Evolutionary conservation across 37 sponge, comb jelly and placozoan genomes (phyloP), one percentile per base, ranked within the genome.

Genomic region (Geodia barretti): DNA sequence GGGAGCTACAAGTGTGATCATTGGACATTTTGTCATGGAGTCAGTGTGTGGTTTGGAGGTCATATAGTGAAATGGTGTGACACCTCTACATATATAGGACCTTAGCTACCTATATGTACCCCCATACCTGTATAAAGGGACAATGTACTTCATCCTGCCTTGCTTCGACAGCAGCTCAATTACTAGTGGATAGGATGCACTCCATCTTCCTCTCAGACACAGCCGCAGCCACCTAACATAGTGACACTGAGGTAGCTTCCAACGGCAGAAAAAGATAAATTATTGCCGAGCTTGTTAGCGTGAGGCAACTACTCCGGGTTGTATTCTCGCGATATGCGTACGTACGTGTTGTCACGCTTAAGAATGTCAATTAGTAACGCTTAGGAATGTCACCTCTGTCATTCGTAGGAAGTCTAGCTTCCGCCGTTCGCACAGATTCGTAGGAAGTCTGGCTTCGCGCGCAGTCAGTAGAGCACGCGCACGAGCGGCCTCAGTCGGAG

Each of bases 61-160:
- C 33, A 70, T 11, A 31, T 8, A 8, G 31, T 2, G 31, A 70
- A 8, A 33, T 30, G 4, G 4, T 4, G 4, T 2, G 31, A 70
- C n/a, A 70, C 1, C 24, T 37, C 1, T 32, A 33, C 33, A 79
- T 28, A 25, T 9, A 60, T 61, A 29, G 19, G 61, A 2, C 31
- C 28, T n/a, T 24, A 74, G 24, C 19, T 9, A 11, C 4, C 36
- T 38, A 4, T 62, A 5, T 40, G 31, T n/a, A 28, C 2, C 58
- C 42, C 72, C 73, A 20, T 33, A 86, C 88, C 82, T 82, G 75
- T 93, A 93, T 0, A 89, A 84, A 54, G 90, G 87, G 58, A 92
- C 68, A 0, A 97, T 86, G 62, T 74, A 97, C 79, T 97, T 97
- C 94, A 93, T 93, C 38, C 97, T 79, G 23, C 97, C 97, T 72